Base-by-base conservation (phyloP, 2,113 vertebrate genomes). In the Oxygymnocypris stewartii region DNA sequence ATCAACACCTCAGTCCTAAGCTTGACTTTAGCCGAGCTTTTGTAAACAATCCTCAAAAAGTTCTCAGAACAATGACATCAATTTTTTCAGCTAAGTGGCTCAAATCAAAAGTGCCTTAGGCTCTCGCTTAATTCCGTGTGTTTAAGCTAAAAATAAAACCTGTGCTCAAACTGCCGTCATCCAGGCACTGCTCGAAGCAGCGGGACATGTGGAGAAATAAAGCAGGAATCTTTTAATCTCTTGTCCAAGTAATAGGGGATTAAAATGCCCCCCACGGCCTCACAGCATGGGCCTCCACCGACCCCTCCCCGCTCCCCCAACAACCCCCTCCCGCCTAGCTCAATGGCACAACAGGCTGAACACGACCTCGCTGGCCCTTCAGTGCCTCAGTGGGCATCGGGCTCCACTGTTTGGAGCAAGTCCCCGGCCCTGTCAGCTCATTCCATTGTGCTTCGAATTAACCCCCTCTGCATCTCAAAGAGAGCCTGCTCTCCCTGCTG, bases 391-490 rank as follows among this genome's bases (percentile, higher is more conserved):
- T 71, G 89, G 81, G 82, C 77, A 82, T 57, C 44, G 7, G 86
- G 20, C 86, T 87, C 59, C 18, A 25, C 84, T 88, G 85, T 86
- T 85, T 87, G 84, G 84, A 87, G 47, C 25, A 69, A 87, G 88
- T 87, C 87, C 86, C 61, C 82, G 20, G 86, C 82, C 61, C 67
- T 79, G 84, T 80, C 90, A 81, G 85, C 85, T 85, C 57, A 80
- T 54, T 83, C 84, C 65, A 87, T 88, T 89, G 89, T 82, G 75
- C 74, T 85, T 84, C 20, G 37, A 91, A 91, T 89, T 86, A 89
- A 90, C 84, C 90, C 88, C 89, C 85, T 87, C 90, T 89, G 84
- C 90, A 89, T 87, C 77, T 89, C 86, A 91, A 91, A 91, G 88
- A 82, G 80, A n/a, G 16, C 20, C 35, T 35, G 40, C 69, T 82